Base-by-base conservation (phyloP, 2,888 invertebrate species). In the Himalopsyche kuldschensis region DNA sequence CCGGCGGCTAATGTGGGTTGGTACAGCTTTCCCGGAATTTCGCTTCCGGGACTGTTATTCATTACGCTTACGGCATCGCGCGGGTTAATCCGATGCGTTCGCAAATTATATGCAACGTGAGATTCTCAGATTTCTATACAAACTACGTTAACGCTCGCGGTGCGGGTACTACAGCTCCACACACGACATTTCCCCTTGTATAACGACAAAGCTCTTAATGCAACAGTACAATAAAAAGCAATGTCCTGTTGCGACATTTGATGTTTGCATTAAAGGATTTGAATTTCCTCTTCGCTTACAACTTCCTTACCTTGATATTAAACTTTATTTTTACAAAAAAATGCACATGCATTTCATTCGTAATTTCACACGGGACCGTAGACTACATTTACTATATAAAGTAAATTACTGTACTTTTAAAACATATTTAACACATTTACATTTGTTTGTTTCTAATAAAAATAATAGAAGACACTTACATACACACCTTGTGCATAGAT, bases 1-100 rank as follows among this genome's bases (percentile, higher is more conserved):
- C 75, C 75, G 31, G 75, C 63, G 20, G 75, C 27, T 80, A 80
- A 80, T 80, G 69, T 41, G 80, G 80, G 75, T 32, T 80, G 80
- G 75, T 80, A 35, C 24, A 30, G 75, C 75, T 80, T 55, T 80
- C 27, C 80, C 80, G 80, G 63, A 35, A 69, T 80, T 80, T 79
- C 48, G 27, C 79, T 31, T 24, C 79, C 79, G 47, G 47, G 63
- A 31, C 32, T 32, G 35, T 80, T 80, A 75, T 75, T 75, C 31
- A 32, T 75, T 27, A 20, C 55, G 24, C 24, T 20, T 24, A 55
- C 55, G 55, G 55, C 20, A 55, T 55, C 55, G 55, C 20, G 55
- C 1, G 55, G 55, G 55, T 55, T 55, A 48, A 48, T 48, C 48
- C 48, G 48, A 48, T 48, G 48, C 48, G 48, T 48, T 48, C 6